A percentile compares a stretch with the other conserved stretches of the same genome.
Conservation (phyloP, 1,140 invertebrate species). For the Leucophenga varia region DNA sequence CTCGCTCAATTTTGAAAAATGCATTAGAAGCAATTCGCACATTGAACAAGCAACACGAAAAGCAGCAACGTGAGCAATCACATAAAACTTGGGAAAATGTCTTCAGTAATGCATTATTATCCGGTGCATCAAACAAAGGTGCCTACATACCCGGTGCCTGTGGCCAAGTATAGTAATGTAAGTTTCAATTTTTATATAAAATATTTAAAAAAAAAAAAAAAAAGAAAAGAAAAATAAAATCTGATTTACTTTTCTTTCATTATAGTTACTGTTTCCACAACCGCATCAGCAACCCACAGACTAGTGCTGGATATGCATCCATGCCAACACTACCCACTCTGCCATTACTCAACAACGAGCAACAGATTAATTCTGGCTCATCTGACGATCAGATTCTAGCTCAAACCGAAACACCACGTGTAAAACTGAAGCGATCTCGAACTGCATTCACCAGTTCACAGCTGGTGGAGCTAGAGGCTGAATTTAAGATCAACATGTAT, state of each 20-base stretch:
- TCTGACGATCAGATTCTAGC: conserved; percentile 35
- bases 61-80: too few species aligned
- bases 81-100: conserved; percentile 30
- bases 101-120: conserved; percentile 51
- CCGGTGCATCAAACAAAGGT: conserved; percentile 42
- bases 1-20: too few species aligned
- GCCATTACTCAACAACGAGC: conserved; percentile 13
- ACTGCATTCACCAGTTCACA: conserved; percentile 84
- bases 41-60: too few species aligned
- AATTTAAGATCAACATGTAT: conserved; percentile 69
- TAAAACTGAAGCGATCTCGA: conserved; percentile 57
- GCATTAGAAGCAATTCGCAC: conserved; percentile 31
- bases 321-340: neutral
- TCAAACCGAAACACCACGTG: conserved; percentile 29
- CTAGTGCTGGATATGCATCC: too few species aligned
- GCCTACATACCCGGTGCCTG: conserved; percentile 20
- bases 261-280: conserved; percentile 35
- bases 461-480: conserved; percentile 65
- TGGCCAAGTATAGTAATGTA: conserved; percentile 37
- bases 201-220: too few species aligned
- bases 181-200: too few species aligned
- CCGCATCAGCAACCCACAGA: conserved; percentile 7
- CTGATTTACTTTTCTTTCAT: too few species aligned
- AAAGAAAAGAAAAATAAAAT: too few species aligned
- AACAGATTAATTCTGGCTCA: conserved; percentile 24